Evolutionary conservation across 2,888 invertebrate species (phyloP).

Genomic region (Chironomus tentans): DNA sequence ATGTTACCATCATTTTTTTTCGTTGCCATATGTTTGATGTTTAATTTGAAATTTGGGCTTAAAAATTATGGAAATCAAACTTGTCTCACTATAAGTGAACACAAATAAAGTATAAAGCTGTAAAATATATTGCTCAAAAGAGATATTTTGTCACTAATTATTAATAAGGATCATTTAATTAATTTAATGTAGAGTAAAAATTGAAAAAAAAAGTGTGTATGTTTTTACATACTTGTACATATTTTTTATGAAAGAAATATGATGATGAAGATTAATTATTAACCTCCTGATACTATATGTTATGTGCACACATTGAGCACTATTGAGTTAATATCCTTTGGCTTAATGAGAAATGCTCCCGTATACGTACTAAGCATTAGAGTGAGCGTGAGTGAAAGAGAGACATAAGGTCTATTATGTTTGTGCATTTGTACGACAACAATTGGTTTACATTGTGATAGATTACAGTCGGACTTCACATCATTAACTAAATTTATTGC

Average conservation of each 20-base stretch:
- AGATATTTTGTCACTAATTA: too few species aligned
- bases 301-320: neutral
- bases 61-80: too few species aligned
- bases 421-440: conserved; percentile 11
- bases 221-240: neutral
- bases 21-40: too few species aligned
- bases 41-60: too few species aligned
- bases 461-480: conserved; percentile 24
- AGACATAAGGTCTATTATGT: conserved; percentile 20
- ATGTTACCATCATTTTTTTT: too few species aligned
- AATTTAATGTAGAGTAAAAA: neutral
- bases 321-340: neutral
- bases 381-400: neutral
- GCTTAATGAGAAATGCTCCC: neutral
- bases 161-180: too few species aligned
- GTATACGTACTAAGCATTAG: neutral
- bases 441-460: conserved; percentile 21
- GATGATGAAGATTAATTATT: conserved; percentile 27
- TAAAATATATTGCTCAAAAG: too few species aligned
- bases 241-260: conserved; percentile 10
- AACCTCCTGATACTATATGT: neutral
- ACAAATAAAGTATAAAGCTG: too few species aligned
- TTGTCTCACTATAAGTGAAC: too few species aligned
- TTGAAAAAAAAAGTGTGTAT: neutral
- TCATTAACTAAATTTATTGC: conserved; percentile 27